Conservation (phyloP, 2,113 vertebrate species). For the Hippocampus mohnikei region DNA sequence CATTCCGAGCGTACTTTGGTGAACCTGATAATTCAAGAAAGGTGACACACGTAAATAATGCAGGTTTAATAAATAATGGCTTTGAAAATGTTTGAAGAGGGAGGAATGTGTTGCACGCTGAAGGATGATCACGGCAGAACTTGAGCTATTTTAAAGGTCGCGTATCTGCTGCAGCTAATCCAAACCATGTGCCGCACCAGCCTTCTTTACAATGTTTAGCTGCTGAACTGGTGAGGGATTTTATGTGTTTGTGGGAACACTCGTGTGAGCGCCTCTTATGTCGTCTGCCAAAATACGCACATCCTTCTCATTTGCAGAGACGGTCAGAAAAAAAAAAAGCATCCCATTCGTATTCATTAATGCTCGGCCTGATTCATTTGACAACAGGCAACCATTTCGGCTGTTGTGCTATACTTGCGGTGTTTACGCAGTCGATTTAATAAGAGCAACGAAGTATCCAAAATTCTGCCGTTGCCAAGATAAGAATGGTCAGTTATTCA, state of each 20-base stretch:
- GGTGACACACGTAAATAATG: conserved; percentile 1
- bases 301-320: not conserved
- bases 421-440: not conserved
- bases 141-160: conserved; percentile 7
- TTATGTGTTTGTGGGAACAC: not conserved
- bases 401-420: not conserved
- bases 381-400: not conserved
- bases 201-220: not conserved
- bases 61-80: not conserved
- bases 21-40: not conserved
- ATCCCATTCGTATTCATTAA: not conserved
- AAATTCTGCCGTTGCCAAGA: not conserved
- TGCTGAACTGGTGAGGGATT: not conserved
- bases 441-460: not conserved
- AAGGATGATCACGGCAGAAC: conserved; percentile 1
- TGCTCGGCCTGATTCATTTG: not conserved
- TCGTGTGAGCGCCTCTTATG: not conserved
- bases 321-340: not conserved
- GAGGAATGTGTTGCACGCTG: conserved; percentile 1
- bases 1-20: not conserved
- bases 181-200: conserved; percentile 7
- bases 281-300: not conserved
- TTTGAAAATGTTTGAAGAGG: conserved; percentile 5
- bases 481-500: not conserved
- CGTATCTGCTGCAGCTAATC: conserved; percentile 7